Conservation (phyloP, 2,113 vertebrate genomes). For the Atlantisia rogersi region DNA sequence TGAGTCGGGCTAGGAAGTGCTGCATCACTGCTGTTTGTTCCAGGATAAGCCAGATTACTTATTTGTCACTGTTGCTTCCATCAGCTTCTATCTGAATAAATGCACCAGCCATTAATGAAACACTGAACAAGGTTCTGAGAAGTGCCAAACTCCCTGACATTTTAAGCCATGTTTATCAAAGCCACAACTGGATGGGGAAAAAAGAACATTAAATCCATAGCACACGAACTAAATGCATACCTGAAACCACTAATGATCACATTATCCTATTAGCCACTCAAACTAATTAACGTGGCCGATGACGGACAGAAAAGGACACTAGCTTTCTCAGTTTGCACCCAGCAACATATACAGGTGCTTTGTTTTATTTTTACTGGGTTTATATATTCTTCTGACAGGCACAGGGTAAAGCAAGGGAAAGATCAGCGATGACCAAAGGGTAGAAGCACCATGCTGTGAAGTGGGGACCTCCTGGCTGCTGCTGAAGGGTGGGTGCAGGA, state of each 20-base stretch:
- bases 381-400: accelerated
- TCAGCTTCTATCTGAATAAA: not conserved
- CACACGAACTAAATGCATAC: not conserved
- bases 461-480: accelerated
- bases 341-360: not conserved
- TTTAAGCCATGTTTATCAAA: not conserved
- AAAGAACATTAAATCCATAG: not conserved
- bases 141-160: not conserved
- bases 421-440: not conserved
- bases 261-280: not conserved
- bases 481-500: not conserved
- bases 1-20: not conserved
- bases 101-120: not conserved
- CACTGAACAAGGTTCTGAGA: not conserved
- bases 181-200: not conserved
- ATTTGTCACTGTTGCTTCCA: not conserved
- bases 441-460: not conserved
- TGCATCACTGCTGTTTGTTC: not conserved
- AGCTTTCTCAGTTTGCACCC: not conserved
- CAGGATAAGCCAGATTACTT: not conserved
- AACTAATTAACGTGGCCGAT: not conserved
- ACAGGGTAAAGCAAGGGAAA: not conserved
- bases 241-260: not conserved
- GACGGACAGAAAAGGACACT: not conserved
- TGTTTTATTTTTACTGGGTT: not conserved